Percentiles rank a stretch among this genome's conserved stretches.
phyloP scores from a whole-genome alignment of 2,797 vertebrate species.

The Pagetopsis macropterus region DNA sequence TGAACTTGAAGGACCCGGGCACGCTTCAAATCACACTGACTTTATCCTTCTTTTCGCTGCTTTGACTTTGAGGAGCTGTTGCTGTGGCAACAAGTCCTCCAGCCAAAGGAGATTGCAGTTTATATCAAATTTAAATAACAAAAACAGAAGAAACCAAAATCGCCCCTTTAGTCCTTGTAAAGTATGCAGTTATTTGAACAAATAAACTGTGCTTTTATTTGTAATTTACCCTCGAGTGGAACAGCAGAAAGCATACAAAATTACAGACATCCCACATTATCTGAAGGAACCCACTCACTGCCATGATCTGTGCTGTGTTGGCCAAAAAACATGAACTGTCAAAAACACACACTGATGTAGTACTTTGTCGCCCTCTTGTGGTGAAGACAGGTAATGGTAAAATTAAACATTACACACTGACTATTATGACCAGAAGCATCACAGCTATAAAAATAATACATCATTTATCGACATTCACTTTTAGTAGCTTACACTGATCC shows the following conservation, averaged over 20 bases:
- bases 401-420: not conserved
- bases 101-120: not conserved
- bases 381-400: not conserved
- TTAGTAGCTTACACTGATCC: not conserved
- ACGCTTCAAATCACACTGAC: not conserved
- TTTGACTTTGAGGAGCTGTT: conserved; percentile 11
- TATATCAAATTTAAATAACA: not conserved
- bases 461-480: not conserved
- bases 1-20: conserved; percentile 4
- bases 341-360: not conserved
- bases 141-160: too few relatives aligned
- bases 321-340: not conserved
- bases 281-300: too few relatives aligned
- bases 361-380: conserved; percentile 3
- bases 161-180: too few relatives aligned
- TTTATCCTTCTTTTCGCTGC: not conserved
- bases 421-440: not conserved
- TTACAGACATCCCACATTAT: not conserved
- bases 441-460: not conserved
- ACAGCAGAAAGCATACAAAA: not conserved
- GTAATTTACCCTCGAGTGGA: too few relatives aligned
- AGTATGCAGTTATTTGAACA: too few relatives aligned
- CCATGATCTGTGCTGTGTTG: not conserved
- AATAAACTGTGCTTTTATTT: too few relatives aligned
- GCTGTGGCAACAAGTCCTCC: conserved; percentile 6